Conservation (phyloP, 1,140 invertebrate genomes). For the Drosophila nigromelanica region DNA sequence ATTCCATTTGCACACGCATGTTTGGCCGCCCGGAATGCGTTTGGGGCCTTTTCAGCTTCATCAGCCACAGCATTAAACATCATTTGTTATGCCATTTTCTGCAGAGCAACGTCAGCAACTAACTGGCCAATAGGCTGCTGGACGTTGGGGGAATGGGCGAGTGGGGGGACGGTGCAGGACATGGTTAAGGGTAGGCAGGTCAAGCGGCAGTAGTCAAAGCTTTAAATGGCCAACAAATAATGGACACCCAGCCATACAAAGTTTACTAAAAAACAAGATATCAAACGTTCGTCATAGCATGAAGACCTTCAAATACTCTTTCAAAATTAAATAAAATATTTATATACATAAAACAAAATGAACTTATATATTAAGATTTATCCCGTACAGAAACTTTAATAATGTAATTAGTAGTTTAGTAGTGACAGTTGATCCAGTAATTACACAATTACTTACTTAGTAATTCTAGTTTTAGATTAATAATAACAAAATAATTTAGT, state of each 20-base stretch:
- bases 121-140: conserved; percentile 28
- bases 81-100: conserved; percentile 61
- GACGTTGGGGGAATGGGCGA: background rate
- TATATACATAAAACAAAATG: background rate
- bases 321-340: too few species aligned
- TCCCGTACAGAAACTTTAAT: too few species aligned
- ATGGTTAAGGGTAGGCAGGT: background rate
- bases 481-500: too few species aligned
- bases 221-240: conserved; percentile 61
- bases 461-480: too few species aligned
- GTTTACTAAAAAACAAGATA: conserved; percentile 36
- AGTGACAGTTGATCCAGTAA: too few species aligned
- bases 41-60: conserved; percentile 74
- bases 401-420: too few species aligned
- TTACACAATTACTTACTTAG: too few species aligned
- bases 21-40: conserved; percentile 54
- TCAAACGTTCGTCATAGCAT: too few species aligned
- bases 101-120: conserved; percentile 54
- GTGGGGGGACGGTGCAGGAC: background rate
- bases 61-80: conserved; percentile 70
- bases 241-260: conserved; percentile 38
- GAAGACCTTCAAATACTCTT: conserved; percentile 2
- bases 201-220: conserved; percentile 9
- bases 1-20: conserved; percentile 69
- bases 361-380: too few species aligned